phyloP scores from a whole-genome alignment of 2,888 invertebrate species.

The Strigamia crassipes region DNA sequence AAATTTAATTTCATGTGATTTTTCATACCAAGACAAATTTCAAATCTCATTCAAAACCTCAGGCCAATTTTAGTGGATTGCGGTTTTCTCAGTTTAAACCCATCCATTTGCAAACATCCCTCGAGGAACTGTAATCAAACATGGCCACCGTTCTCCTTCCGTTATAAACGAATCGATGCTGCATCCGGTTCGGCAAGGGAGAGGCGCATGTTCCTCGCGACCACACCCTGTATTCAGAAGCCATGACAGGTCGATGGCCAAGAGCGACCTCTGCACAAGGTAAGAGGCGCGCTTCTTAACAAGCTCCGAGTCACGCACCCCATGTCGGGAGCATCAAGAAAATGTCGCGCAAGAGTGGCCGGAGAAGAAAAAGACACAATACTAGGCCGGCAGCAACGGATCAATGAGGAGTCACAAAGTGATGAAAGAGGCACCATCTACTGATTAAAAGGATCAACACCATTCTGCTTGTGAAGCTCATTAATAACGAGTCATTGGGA shows the following conservation, averaged over 20 bases:
- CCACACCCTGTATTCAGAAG: slow-evolving; percentile 33
- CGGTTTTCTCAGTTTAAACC: background rate
- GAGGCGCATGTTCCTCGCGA: background rate
- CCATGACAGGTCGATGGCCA: slow-evolving; percentile 29
- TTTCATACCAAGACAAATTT: slow-evolving; percentile 35
- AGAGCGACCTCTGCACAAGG: slow-evolving; percentile 23
- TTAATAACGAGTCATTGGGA: background rate
- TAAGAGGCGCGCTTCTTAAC: slow-evolving; percentile 17
- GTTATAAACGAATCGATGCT: background rate
- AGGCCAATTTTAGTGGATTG: slow-evolving; percentile 18
- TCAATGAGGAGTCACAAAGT: background rate
- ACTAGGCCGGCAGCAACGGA: background rate
- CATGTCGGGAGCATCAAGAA: slow-evolving; percentile 33
- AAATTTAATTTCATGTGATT: slow-evolving; percentile 35
- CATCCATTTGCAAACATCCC: slow-evolving; percentile 34
- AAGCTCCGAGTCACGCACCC: slow-evolving; percentile 36
- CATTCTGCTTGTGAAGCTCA: background rate
- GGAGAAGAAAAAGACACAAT: background rate
- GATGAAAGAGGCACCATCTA: background rate
- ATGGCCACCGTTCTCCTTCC: slow-evolving; percentile 2
- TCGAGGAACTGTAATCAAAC: slow-evolving; percentile 6
- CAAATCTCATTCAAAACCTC: slow-evolving; percentile 11
- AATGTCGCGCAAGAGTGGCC: slow-evolving; percentile 18
- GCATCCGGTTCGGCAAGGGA: background rate
- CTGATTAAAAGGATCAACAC: slow-evolving; percentile 11